Base-by-base conservation (phyloP, 1,140 invertebrate species). In the Bombus fervidus region DNA sequence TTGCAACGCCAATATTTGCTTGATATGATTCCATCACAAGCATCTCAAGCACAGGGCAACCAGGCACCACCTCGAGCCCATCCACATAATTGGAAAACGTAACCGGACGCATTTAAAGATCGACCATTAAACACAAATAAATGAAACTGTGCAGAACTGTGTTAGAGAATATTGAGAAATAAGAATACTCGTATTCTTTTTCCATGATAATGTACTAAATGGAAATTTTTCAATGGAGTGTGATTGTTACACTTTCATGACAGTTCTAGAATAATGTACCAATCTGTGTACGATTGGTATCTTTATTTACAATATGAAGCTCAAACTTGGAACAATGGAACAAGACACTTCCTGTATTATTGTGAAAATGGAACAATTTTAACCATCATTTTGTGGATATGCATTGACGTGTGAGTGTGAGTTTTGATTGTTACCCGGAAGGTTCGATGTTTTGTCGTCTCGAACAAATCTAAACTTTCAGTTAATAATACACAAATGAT, bases 1-100 rank as follows among this genome's bases (percentile, higher is more conserved):
- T 95, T 99, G 69, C 99, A 99, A 95, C 96, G 98, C 72, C 98
- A 99, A 95, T 99, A 99, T 96, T 96, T 99, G 87, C 96, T 99
- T 43, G 98, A 99, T 94, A 99, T 99, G 98, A 99, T 99, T 91
- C 98, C 98, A n/a, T 96, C 96, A 59, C 95, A 95, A 81, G 91
- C 94, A 25, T 91, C 94, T 22, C 94, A 95, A 86, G 92, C 93
- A 64, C 95, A 95, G 86, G 92, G 93, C 12, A 94, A 93, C 81
- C 94, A 95, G 85, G 93, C 94, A 74, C 93, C 94, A 53, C 91
- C 94, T 2, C 92, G 95, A 77, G 93, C 95, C 79, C 95, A 95
- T 90, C 95, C 94, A 41, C 95, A 95, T 81, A 95, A 95, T 83
- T 95, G 95, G 95, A 95, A 95, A 86, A 95, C 95, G 95, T 95